phyloP scores from a whole-genome alignment of 2,888 invertebrate genomes.

The Caenorhabditis drosophilae region DNA sequence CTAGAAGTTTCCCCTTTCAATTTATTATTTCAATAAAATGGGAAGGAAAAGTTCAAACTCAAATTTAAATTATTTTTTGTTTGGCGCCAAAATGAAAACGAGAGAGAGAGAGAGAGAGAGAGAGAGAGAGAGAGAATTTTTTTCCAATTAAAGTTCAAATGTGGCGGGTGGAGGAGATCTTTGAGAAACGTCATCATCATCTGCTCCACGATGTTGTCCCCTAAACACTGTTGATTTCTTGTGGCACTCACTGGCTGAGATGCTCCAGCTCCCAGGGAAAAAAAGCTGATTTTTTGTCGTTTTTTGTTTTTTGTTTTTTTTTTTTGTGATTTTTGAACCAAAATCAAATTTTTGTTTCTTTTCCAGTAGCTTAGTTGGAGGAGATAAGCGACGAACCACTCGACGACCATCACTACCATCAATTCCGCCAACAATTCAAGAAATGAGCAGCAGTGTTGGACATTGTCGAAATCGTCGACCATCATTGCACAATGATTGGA shows the following conservation, averaged over 20 bases:
- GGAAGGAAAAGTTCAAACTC: neutral
- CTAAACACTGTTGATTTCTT: no score
- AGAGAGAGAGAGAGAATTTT: neutral
- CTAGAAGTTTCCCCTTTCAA: neutral
- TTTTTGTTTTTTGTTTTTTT: conserved; percentile 3
- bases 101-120: neutral
- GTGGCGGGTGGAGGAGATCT: no score
- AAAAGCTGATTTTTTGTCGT: conserved; percentile 2
- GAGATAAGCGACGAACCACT: neutral
- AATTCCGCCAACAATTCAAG: conserved; percentile 39
- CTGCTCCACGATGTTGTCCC: no score
- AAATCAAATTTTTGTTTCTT: neutral
- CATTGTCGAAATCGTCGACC: conserved; percentile 40
- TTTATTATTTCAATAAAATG: no score
- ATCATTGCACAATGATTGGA: conserved; percentile 36
- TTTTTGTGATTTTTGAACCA: neutral
- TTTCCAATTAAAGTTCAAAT: neutral
- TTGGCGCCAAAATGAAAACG: neutral
- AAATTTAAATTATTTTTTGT: neutral
- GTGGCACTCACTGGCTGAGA: no score
- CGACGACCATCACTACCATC: conserved; percentile 47
- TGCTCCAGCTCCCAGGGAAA: no score
- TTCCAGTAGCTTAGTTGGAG: neutral
- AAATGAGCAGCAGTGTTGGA: conserved; percentile 48
- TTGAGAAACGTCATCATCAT: no score